phyloP scores from a whole-genome alignment of 2,797 vertebrate species.

The Centropyge bicolor region DNA sequence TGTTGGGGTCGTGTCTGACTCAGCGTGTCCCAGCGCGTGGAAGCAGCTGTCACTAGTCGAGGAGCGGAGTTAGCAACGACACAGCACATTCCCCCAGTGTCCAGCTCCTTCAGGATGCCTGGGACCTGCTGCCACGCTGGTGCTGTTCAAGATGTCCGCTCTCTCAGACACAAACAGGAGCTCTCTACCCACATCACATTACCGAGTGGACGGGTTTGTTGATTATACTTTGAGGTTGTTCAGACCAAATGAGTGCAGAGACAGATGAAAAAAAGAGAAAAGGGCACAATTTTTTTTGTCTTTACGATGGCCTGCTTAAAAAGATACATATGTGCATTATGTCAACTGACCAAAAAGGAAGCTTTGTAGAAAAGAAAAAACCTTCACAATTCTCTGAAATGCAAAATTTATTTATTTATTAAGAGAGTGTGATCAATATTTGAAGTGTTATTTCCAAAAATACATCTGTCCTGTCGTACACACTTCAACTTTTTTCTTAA shows the following conservation, averaged over 20 bases:
- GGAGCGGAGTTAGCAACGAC: constrained; percentile 23
- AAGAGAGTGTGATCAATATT: not conserved
- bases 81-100: constrained; percentile 36
- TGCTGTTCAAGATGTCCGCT: constrained; percentile 30
- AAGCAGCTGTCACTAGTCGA: constrained; percentile 69
- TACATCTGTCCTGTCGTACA: not conserved
- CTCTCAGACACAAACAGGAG: constrained; percentile 31
- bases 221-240: not conserved
- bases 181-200: not conserved
- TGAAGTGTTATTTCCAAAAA: constrained; percentile 4
- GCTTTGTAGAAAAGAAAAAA: not conserved
- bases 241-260: not conserved
- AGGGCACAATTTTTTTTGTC: not conserved
- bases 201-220: not conserved
- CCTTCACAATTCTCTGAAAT: not conserved
- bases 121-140: constrained; percentile 47
- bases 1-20: constrained; percentile 58
- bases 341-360: not conserved
- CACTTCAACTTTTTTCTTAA: not conserved
- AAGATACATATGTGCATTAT: not conserved
- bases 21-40: constrained; percentile 56
- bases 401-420: not conserved
- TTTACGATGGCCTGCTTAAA: not conserved
- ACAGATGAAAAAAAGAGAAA: not conserved
- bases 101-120: constrained; percentile 25